Conservation (phyloP, 1,140 invertebrate species). For the Cephus cinctus region DNA sequence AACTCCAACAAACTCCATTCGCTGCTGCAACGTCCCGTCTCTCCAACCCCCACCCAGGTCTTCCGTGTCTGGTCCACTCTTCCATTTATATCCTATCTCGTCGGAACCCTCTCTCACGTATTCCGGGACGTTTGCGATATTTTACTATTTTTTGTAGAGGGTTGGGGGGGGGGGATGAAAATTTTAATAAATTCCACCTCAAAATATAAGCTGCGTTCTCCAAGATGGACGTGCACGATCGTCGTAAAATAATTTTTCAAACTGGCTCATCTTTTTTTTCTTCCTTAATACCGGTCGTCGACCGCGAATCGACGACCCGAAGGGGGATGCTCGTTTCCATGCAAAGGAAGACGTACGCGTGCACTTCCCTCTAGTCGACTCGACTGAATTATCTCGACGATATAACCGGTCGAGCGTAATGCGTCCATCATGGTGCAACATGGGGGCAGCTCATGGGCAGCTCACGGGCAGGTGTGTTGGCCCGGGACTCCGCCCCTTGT, state of each 20-base stretch:
- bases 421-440: slow-evolving; percentile 30
- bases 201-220: too few relatives aligned
- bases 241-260: too few relatives aligned
- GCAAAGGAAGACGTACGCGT: not conserved
- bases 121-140: too few relatives aligned
- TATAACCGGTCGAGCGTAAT: slow-evolving; percentile 15
- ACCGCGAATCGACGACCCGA: slow-evolving; percentile 8
- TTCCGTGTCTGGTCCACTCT: not conserved
- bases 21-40: not conserved
- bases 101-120: too few relatives aligned
- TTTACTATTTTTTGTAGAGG: too few relatives aligned
- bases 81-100: slow-evolving; percentile 6
- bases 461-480: slow-evolving; percentile 44
- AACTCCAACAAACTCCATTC: slow-evolving; percentile 20
- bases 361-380: too few relatives aligned
- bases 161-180: too few relatives aligned
- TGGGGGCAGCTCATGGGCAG: slow-evolving; percentile 23
- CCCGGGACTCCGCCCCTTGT: slow-evolving; percentile 51
- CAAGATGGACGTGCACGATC: too few relatives aligned
- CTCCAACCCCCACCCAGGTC: not conserved
- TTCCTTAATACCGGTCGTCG: slow-evolving; percentile 12
- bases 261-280: slow-evolving; percentile 8
- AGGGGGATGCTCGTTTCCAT: slow-evolving; percentile 4
- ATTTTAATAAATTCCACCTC: too few relatives aligned
- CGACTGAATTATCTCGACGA: too few relatives aligned